Evolutionary conservation across 2,113 vertebrate genomes (phyloP).

Genomic region (Aspidoscelis tigris): DNA sequence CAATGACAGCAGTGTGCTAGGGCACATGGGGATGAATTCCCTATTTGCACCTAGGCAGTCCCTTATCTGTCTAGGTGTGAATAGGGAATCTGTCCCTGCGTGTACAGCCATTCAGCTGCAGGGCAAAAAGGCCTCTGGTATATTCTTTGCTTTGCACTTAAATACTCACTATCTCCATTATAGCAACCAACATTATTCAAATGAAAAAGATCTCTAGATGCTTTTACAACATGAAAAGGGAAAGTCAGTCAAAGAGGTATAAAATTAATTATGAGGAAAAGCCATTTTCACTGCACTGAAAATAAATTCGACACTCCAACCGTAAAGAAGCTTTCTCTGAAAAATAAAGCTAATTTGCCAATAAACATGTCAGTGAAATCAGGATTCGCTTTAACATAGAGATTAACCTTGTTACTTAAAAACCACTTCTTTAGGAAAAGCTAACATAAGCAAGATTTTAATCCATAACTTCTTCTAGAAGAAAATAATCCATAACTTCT

Average conservation of each 20-base stretch:
- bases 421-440: neutral
- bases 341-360: constrained; percentile 30
- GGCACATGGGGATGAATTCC: too few species aligned
- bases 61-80: too few species aligned
- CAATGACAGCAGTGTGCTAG: too few species aligned
- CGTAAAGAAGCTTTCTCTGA: constrained; percentile 5
- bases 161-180: too few species aligned
- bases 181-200: neutral
- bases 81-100: too few species aligned
- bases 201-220: neutral
- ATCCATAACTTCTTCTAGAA: neutral
- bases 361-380: neutral
- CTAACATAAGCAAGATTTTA: constrained; percentile 17
- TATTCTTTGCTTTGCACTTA: too few species aligned
- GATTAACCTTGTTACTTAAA: constrained; percentile 11
- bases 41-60: too few species aligned
- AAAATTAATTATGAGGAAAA: accelerated
- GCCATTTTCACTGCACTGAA: neutral
- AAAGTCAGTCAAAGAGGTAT: neutral
- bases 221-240: neutral
- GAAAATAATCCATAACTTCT: neutral
- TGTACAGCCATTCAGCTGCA: too few species aligned
- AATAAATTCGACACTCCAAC: neutral
- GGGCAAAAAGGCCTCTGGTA: too few species aligned
- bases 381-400: neutral